Base-by-base conservation (phyloP, 2,113 vertebrate species). In the Pedionomus torquatus region DNA sequence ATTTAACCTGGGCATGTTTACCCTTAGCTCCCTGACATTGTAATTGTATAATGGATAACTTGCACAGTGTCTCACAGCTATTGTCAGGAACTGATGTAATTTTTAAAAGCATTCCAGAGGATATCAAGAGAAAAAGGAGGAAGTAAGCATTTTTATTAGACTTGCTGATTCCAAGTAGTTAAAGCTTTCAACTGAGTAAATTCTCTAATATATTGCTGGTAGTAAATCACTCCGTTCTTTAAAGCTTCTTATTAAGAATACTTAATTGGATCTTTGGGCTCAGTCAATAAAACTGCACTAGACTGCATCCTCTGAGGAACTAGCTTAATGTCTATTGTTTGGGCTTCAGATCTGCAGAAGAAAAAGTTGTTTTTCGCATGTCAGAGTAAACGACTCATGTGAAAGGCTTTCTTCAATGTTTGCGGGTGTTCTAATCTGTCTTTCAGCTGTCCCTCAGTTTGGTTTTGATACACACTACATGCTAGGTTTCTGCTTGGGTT, bases 61-160 rank as follows among this genome's bases (percentile, higher is more conserved):
- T 79, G 44, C 18, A n/a, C 25, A 41, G 41, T 64, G 31, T 63
- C 69, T 93, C 60, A 81, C 79, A 68, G 71, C 49, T 70, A 8
- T 69, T 86, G 20, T 88, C 68, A 75, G 72, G 72, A 35, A 11
- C 39, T 81, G 77, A 77, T 60, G 37, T 39, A 58, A 46, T 33
- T 30, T 83, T 83, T 77, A 76, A 87, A 89, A 97, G 61, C 37
- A 25, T 92, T 93, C 64, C 43, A 37, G 80, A 90, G 39, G 24
- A 51, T 71, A 48, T 48, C 3, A 81, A 90, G 55, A 74, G 20
- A 57, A 83, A 78, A 86, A 70, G 44, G 37, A 79, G 8, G 64
- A 89, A 90, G 85, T 33, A 92, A 93, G 69, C 52, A 64, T 91
- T 90, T 87, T 91, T 61, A 26, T 91, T 78, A 89, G 72, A 79